Conservation (phyloP, 1,140 invertebrate species). For the Calycopis cecrops region DNA sequence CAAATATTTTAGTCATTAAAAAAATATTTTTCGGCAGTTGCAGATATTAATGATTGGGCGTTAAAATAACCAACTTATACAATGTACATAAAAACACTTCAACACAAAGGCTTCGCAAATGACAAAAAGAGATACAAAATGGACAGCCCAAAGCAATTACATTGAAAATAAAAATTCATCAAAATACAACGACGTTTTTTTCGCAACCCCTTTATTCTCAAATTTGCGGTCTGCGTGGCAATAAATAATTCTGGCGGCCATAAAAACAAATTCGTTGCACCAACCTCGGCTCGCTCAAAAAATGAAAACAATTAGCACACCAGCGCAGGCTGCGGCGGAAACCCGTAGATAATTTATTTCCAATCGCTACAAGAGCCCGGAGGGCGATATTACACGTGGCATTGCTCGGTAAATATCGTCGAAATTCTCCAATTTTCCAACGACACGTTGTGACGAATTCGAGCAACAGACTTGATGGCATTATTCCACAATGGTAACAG, state of each 20-base stretch:
- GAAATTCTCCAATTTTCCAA: conserved; percentile 23
- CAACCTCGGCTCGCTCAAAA: conserved; percentile 40
- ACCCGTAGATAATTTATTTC: conserved; percentile 54
- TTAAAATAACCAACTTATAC: no score
- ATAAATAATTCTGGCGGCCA: conserved; percentile 44
- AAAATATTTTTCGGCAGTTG: no score
- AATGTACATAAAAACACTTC: no score
- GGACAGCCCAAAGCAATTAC: no score
- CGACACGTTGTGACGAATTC: conserved; percentile 15
- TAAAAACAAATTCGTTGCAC: conserved; percentile 45
- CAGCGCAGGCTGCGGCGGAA: conserved; percentile 33
- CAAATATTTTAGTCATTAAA: no score
- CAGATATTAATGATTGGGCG: no score
- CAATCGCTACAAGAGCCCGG: conserved; percentile 37
- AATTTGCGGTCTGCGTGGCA: conserved; percentile 33
- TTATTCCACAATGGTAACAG: conserved; percentile 12
- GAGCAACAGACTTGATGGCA: conserved; percentile 8
- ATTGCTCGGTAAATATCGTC: conserved; percentile 31
- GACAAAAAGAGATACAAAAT: no score
- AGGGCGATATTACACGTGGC: conserved; percentile 33
- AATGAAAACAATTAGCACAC: conserved; percentile 54
- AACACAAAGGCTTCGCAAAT: no score
- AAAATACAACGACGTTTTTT: conserved; percentile 6
- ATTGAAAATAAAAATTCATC: conserved; percentile 8
- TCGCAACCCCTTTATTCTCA: conserved; percentile 31